Evolutionary conservation across 2,797 vertebrate species (phyloP), one percentile per base, ranked within the genome.

Genomic region (Delichon dasypus): DNA sequence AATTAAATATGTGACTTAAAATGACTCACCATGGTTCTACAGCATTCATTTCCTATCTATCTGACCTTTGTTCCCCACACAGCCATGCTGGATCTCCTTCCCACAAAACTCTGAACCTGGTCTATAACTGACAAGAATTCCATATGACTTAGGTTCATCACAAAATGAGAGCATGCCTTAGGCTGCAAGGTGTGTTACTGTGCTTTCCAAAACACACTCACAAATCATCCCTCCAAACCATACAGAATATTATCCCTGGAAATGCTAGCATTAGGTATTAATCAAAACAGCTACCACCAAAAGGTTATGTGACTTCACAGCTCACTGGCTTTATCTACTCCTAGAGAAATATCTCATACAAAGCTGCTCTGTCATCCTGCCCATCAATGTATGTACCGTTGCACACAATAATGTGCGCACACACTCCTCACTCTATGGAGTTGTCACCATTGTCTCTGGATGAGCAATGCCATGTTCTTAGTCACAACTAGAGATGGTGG

Each of bases 1-100:
- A 91, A 80, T 92, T 91, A 89, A 80, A 95, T 74, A 61, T 8
- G n/a, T 50, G 61, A 81, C 92, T 72, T 72, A 16, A 87, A 93
- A 92, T 95, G 79, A 94, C 73, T 95, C 76, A 89, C 81, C 48
- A 17, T 47, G 54, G 74, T 55, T 85, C 78, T 82, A 71, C 53
- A 85, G 55, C 60, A 89, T 71, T 87, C 68, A 47, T n/a, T 92
- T 93, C 54, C 90, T 65, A 78, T 90, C 90, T 93, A 54, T 40
- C 58, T 85, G 81, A 96, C 89, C 94, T 93, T 73, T 71, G 79
- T 48, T 83, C 68, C 61, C 40, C 53, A 32, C 54, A 34, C 23
- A 75, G 36, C 44, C 55, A 30, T 21, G 55, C 51, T 81, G 58
- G 36, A n/a, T 80, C 29, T 84, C 62, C 85, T 73, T 80, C n/a